Base-by-base conservation (phyloP, 2,888 invertebrate genomes). In the Marronus borbonicus region DNA sequence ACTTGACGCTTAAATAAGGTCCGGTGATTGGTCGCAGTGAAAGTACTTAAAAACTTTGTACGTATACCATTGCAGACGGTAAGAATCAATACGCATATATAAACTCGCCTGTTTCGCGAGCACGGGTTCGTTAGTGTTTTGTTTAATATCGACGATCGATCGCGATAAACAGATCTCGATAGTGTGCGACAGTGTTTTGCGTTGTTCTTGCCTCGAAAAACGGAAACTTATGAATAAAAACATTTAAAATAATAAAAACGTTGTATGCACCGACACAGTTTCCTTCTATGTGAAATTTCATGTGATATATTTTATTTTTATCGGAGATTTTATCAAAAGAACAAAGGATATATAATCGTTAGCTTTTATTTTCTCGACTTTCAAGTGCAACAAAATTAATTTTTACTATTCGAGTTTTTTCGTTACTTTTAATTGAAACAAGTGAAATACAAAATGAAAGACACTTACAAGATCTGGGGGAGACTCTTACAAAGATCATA, bases 401-500 rank as follows among this genome's bases (percentile, higher is more conserved):
- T 44, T 44, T 2, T 44, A 44, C 12, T 12, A 44, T 44, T 12
- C 12, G 44, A 12, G 8, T 44, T 44, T 2, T 3, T n/a, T 55
- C 14, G 55, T 55, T 55, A 2, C 1, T 55, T 55, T 55, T 55
- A 7, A 7, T 8, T 8, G 14, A 58, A 58, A 20, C 24, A 31
- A 28, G 28, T 62, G 49, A 5, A 12, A 44, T 44, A 7, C 12
- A 85, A 84, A 80, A 88, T 88, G 88, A 88, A 86, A 81, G 87
- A 87, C 60, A 80, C 85, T 28, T 79, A 83, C 39, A 76, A 83
- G n/a, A 81, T 86, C 62, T 86, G 85, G 86, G 83, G 84, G 55
- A 83, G 84, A 10, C 66, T 87, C 31, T 80, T 86, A 50, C 84
- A 85, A 28, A 84, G 83, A 55, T 85, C 85, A 1, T 87, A 87